Conservation (phyloP, 2,888 invertebrate species). For the Macaria notata region DNA sequence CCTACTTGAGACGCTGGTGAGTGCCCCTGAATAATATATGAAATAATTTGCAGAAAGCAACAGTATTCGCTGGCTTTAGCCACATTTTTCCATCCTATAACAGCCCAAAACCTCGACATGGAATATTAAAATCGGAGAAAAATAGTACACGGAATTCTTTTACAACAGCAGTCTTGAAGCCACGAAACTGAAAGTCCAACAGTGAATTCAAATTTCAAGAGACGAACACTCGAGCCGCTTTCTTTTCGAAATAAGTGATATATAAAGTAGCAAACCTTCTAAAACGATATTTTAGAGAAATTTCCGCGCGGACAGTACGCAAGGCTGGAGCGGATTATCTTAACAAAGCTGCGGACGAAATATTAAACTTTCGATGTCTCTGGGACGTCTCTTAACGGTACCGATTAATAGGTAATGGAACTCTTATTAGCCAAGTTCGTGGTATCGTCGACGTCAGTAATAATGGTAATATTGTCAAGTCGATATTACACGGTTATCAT, state of each 20-base stretch:
- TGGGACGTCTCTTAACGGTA: slow-evolving; percentile 30
- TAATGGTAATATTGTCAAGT: neutral
- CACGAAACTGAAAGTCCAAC: slow-evolving; percentile 10
- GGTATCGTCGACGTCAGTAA: slow-evolving; percentile 1
- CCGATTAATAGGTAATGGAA: slow-evolving; percentile 36
- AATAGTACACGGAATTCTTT: slow-evolving; percentile 4
- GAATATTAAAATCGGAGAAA: slow-evolving; percentile 21
- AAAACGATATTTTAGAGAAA: slow-evolving; percentile 33
- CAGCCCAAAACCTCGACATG: slow-evolving; percentile 14
- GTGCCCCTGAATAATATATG: slow-evolving; percentile 16
- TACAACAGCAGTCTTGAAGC: neutral
- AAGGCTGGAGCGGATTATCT: slow-evolving; percentile 39
- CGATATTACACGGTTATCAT: neutral
- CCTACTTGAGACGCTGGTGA: slow-evolving; percentile 12
- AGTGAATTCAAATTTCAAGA: neutral
- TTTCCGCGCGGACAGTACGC: slow-evolving; percentile 15
- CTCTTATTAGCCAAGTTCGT: slow-evolving; percentile 12
- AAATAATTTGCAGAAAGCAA: slow-evolving; percentile 17
- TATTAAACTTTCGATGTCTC: slow-evolving; percentile 41
- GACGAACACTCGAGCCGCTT: too few species aligned
- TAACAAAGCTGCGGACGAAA: slow-evolving; percentile 39
- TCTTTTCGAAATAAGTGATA: too few species aligned
- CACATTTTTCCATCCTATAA: slow-evolving; percentile 16
- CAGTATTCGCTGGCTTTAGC: neutral
- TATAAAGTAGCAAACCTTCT: slow-evolving; percentile 1